Evolutionary conservation across 2,888 invertebrate species (phyloP).

Genomic region (Lepidochrysops patricia): DNA sequence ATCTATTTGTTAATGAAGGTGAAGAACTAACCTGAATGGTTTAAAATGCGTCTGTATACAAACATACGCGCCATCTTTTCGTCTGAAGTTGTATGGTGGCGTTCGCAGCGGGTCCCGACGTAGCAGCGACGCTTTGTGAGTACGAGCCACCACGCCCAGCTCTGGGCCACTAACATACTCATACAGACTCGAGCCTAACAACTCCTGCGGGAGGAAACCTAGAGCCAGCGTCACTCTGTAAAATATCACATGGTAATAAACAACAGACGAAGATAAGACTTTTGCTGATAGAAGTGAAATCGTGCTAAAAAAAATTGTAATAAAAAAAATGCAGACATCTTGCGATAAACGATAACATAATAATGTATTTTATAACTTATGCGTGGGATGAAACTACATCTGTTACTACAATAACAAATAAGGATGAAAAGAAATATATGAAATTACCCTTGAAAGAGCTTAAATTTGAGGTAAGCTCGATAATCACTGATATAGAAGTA

Average conservation of each 20-base stretch:
- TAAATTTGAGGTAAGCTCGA: not conserved
- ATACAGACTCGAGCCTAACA: slow-evolving; percentile 93
- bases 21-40: slow-evolving; percentile 77
- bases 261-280: not conserved
- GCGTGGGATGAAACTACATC: no score
- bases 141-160: slow-evolving; percentile 84
- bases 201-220: slow-evolving; percentile 94
- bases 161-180: slow-evolving; percentile 92
- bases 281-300: not conserved
- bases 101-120: slow-evolving; percentile 77
- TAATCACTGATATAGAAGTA: no score
- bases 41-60: slow-evolving; percentile 89
- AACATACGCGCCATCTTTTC: slow-evolving; percentile 83
- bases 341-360: not conserved
- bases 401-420: not conserved
- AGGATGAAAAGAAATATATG: not conserved
- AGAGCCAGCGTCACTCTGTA: slow-evolving; percentile 88
- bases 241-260: not conserved
- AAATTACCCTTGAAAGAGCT: not conserved
- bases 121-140: slow-evolving; percentile 86
- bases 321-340: not conserved
- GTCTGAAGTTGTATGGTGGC: slow-evolving; percentile 84
- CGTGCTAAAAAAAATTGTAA: not conserved
- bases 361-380: not conserved
- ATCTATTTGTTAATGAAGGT: not conserved